Evolutionary conservation across 1,140 invertebrate genomes (phyloP).

Genomic region (Diachasma alloeum): DNA sequence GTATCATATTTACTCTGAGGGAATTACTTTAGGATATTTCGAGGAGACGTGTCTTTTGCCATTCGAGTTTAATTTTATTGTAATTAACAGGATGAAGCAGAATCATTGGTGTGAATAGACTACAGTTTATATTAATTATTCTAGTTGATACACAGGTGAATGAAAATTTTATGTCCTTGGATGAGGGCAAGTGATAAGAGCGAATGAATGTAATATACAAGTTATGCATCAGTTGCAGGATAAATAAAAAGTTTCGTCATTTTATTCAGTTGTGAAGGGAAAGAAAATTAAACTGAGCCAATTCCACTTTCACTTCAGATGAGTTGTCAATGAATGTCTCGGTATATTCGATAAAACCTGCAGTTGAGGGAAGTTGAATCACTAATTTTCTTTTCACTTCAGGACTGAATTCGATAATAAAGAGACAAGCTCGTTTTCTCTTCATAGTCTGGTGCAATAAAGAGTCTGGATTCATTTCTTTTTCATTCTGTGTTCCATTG

Average conservation of each 20-base stretch:
- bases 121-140: conserved; percentile 17
- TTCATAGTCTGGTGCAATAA: neutral
- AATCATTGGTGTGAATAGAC: conserved; percentile 48
- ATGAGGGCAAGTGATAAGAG: neutral
- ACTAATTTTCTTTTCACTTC: neutral
- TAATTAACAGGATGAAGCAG: conserved; percentile 37
- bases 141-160: conserved; percentile 38
- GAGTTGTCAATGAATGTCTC: neutral
- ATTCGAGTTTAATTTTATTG: conserved; percentile 39
- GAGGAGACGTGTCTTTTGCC: conserved; percentile 42
- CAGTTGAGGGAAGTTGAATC: neutral
- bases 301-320: neutral
- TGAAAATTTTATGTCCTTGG: neutral
- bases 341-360: neutral
- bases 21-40: conserved; percentile 37
- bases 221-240: neutral
- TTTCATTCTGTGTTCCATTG: neutral
- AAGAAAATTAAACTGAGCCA: neutral
- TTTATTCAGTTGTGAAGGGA: neutral
- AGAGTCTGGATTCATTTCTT: neutral
- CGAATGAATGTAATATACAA: neutral
- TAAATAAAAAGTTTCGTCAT: neutral
- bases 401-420: neutral
- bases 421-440: neutral
- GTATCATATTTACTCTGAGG: conserved; percentile 43